Evolutionary conservation across 1,140 invertebrate genomes (phyloP), one percentile per base, ranked within the genome.

Genomic region (Lepidurus packardi): DNA sequence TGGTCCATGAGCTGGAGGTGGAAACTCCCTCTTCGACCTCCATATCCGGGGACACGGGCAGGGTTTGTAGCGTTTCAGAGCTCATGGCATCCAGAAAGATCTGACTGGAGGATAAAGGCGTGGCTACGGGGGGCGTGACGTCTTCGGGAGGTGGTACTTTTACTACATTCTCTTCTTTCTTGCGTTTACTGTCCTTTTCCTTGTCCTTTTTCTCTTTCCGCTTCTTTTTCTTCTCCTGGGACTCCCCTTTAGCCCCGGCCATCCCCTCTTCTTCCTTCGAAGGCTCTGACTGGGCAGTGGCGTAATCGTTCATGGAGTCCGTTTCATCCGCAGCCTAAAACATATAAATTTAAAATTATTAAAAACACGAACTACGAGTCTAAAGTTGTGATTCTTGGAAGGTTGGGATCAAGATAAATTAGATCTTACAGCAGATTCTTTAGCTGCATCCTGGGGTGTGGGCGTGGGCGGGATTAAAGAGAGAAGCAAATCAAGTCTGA

Each of bases 401-500:
- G 34, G 34, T 34, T 34, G 2, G 4, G 4, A 34, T 3, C 34
- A 34, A 34, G 34, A 4, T 4, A n/a, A n/a, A 7, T 65, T 7
- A n/a, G 21, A 65, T 9, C 53, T 65, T 65, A 65, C 53, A 21
- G 53, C 53, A 65, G 53, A 21, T 65, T 65, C 53, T 65, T 13
- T 65, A n/a, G 53, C 53, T 21, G 53, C 21, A 9, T n/a, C 8
- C 16, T 13, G 53, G 7, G 53, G 74, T 65, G 76, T 80, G 78
- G 76, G 80, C 79, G 73, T 81, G 78, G 90, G 88, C 1, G 93
- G 92, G 73, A 92, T 92, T 53, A 95, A 84, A 0, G 93, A 93
- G 11, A 96, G 87, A n/a, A 97, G 86, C 45, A 96, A 86, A 86
- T 97, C 95, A 41, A 96, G 87, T 73, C 94, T 87, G 11, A 96